phyloP scores from a whole-genome alignment of 2,888 invertebrate species.

The Lasius platythorax region DNA sequence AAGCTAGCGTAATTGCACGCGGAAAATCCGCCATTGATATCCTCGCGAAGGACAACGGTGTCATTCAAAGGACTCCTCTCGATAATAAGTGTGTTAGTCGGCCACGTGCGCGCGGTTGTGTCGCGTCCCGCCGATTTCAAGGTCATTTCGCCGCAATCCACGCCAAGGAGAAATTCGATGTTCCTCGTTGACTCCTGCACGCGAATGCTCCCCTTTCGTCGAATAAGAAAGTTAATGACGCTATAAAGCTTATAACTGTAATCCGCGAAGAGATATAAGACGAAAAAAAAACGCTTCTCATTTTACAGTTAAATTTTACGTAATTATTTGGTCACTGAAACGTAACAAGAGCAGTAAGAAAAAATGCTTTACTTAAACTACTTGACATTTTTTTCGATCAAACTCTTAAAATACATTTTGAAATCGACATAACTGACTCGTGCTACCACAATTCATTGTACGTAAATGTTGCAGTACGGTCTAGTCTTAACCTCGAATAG shows the following conservation, averaged over 20 bases:
- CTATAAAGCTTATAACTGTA: not conserved
- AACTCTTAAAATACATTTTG: not conserved
- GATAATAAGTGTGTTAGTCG: slow-evolving; percentile 14
- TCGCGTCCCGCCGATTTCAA: not conserved
- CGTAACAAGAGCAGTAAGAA: not conserved
- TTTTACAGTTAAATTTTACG: not conserved
- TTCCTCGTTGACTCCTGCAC: not conserved
- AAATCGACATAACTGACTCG: not conserved
- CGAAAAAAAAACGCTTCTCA: not conserved
- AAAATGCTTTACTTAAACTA: not conserved
- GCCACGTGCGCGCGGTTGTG: not conserved
- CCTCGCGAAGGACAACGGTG: not conserved
- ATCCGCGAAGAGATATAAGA: not conserved
- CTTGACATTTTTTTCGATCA: not conserved
- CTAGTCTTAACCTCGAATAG: slow-evolving; percentile 6
- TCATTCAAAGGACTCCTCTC: not conserved
- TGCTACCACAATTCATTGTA: not conserved
- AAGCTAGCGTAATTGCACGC: not conserved
- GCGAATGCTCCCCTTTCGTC: not conserved
- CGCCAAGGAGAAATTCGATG: not conserved
- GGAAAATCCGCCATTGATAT: not conserved
- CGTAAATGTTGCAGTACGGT: not conserved
- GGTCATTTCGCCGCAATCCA: slow-evolving; percentile 3
- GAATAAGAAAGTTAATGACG: not conserved
- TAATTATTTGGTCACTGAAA: not conserved